Evolutionary conservation across 2,888 invertebrate genomes (phyloP).

Genomic region (Augiades crinisus): DNA sequence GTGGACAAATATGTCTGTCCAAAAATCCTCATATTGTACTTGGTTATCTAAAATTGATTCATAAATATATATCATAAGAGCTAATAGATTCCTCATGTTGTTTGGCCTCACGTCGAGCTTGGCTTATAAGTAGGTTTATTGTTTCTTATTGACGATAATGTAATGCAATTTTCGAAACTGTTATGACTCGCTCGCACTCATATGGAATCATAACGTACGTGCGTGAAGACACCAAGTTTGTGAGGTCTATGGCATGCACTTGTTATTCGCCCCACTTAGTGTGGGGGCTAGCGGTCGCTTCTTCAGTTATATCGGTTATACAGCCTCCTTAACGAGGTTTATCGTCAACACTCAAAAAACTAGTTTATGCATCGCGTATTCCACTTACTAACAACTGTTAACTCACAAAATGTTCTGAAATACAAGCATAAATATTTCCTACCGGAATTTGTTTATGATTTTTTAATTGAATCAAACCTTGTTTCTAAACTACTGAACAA

Average conservation of each 20-base stretch:
- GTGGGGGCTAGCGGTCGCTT: conserved; percentile 20
- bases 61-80: too few relatives aligned
- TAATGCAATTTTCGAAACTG: conserved; percentile 14
- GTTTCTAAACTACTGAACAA: too few relatives aligned
- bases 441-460: too few relatives aligned
- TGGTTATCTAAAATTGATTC: too few relatives aligned
- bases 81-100: too few relatives aligned
- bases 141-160: too few relatives aligned
- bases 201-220: conserved; percentile 15
- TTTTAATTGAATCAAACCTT: too few relatives aligned
- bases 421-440: not conserved
- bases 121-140: too few relatives aligned
- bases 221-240: conserved; percentile 5
- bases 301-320: conserved; percentile 25
- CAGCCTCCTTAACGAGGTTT: conserved; percentile 21
- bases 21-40: too few relatives aligned
- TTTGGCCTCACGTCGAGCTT: too few relatives aligned
- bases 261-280: conserved; percentile 20
- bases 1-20: too few relatives aligned
- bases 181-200: conserved; percentile 14
- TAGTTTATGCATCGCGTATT: conserved; percentile 20
- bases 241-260: conserved; percentile 14
- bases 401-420: not conserved
- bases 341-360: conserved; percentile 23
- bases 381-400: conserved; percentile 8